Conservation (phyloP, 1,140 invertebrate genomes). For the Pseudomyrmex gracilis region DNA sequence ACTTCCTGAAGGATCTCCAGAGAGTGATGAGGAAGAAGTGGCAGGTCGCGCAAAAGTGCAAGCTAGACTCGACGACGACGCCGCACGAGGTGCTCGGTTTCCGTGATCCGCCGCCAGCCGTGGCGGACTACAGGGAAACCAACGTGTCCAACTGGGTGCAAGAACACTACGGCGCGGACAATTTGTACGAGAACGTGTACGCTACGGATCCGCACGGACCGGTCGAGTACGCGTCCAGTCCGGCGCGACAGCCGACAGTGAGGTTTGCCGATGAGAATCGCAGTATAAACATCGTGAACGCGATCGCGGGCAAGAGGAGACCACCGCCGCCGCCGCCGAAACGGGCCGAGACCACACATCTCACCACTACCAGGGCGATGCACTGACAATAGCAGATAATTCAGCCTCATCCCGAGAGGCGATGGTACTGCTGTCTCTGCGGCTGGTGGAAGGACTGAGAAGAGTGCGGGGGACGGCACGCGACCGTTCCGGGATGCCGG, state of each 20-base stretch:
- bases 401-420: slow-evolving; percentile 77
- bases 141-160: slow-evolving; percentile 96
- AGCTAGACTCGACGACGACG: slow-evolving; percentile 92
- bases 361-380: slow-evolving; percentile 85
- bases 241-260: slow-evolving; percentile 77
- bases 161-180: slow-evolving; percentile 92
- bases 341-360: slow-evolving; percentile 91
- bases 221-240: slow-evolving; percentile 84
- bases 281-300: slow-evolving; percentile 78
- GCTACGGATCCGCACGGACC: slow-evolving; percentile 82
- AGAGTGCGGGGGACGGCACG: not conserved
- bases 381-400: slow-evolving; percentile 85
- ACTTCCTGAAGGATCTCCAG: slow-evolving; percentile 95
- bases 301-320: slow-evolving; percentile 85
- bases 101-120: slow-evolving; percentile 89
- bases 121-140: slow-evolving; percentile 91
- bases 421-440: slow-evolving; percentile 82
- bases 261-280: slow-evolving; percentile 80
- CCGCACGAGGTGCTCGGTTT: slow-evolving; percentile 97
- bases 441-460: slow-evolving; percentile 82
- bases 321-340: slow-evolving; percentile 93
- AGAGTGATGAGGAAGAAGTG: slow-evolving; percentile 97
- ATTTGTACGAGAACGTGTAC: slow-evolving; percentile 88
- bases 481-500: slow-evolving; percentile 30
- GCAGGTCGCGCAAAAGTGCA: slow-evolving; percentile 97